phyloP scores from a whole-genome alignment of 2,888 invertebrate species.

The Spilarctia lutea region DNA sequence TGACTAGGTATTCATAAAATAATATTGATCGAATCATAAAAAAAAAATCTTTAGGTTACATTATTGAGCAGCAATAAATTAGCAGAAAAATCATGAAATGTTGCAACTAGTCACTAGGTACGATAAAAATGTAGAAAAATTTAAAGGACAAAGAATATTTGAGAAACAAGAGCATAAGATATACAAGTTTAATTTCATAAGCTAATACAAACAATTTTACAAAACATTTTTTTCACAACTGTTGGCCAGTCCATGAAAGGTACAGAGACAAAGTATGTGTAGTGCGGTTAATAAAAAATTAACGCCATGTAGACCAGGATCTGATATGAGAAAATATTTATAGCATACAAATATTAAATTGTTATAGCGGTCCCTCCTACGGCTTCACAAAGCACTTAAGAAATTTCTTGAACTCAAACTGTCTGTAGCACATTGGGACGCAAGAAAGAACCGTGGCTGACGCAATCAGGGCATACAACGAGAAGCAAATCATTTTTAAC shows the following conservation, averaged over 20 bases:
- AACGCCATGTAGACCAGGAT: neutral
- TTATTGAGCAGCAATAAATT: no score
- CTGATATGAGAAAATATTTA: neutral
- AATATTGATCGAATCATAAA: no score
- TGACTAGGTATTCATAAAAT: no score
- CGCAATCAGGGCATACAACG: constrained; percentile 58
- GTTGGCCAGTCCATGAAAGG: neutral
- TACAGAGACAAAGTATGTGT: neutral
- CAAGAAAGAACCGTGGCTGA: constrained; percentile 60
- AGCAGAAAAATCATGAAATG: no score
- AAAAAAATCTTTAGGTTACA: no score
- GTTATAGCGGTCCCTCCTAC: constrained; percentile 48
- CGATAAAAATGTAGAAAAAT: neutral
- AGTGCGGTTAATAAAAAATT: neutral
- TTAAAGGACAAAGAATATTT: neutral
- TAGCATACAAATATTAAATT: neutral
- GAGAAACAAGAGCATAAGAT: neutral
- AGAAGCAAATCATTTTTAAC: constrained; percentile 66
- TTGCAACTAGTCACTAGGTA: neutral
- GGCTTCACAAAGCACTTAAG: constrained; percentile 68
- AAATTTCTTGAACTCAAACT: constrained; percentile 65
- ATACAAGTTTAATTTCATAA: neutral
- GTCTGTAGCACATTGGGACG: constrained; percentile 67
- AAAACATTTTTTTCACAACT: neutral
- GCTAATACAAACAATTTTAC: constrained; percentile 1